Evolutionary conservation across 1,140 invertebrate species (phyloP).

Genomic region (Leptinotarsa lineolata): DNA sequence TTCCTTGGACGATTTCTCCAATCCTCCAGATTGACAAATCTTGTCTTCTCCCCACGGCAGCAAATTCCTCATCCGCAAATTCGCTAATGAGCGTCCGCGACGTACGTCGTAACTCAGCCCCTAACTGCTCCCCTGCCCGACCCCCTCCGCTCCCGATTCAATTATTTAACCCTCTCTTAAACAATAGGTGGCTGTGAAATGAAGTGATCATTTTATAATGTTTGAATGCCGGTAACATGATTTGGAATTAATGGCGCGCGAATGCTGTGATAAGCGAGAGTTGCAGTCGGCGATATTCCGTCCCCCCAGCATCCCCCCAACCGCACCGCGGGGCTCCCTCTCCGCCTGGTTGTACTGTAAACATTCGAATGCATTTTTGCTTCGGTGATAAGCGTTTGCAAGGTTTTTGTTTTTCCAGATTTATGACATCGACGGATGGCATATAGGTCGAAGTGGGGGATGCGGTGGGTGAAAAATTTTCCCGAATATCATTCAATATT

Average conservation of each 20-base stretch:
- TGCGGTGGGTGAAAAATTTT: too few species aligned
- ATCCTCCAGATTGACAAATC: not conserved
- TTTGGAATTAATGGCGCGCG: conserved; percentile 57
- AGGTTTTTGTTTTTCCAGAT: conserved; percentile 10
- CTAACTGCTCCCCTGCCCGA: not conserved
- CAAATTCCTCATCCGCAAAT: not conserved
- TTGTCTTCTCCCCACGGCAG: not conserved
- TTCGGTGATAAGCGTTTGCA: conserved; percentile 39
- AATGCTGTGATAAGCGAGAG: conserved; percentile 55
- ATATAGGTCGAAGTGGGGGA: not conserved
- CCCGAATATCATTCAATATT: too few species aligned
- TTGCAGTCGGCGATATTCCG: conserved; percentile 48
- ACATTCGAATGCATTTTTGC: conserved; percentile 54
- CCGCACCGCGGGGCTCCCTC: not conserved
- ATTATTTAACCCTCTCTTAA: conserved; percentile 59
- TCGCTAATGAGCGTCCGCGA: conserved; percentile 9
- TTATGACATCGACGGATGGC: not conserved
- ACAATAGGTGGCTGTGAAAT: conserved; percentile 58
- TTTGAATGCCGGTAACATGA: conserved; percentile 57
- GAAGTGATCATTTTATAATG: conserved; percentile 58
- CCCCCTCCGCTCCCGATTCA: conserved; percentile 46
- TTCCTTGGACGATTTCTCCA: not conserved
- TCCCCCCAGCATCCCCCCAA: conserved; percentile 13
- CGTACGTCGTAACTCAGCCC: not conserved
- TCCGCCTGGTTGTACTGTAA: conserved; percentile 38